A percentile compares a stretch with the other conserved stretches of the same genome.
Evolutionary conservation across 2,888 invertebrate species (phyloP).

Genomic region (Drosophila pegasa): DNA sequence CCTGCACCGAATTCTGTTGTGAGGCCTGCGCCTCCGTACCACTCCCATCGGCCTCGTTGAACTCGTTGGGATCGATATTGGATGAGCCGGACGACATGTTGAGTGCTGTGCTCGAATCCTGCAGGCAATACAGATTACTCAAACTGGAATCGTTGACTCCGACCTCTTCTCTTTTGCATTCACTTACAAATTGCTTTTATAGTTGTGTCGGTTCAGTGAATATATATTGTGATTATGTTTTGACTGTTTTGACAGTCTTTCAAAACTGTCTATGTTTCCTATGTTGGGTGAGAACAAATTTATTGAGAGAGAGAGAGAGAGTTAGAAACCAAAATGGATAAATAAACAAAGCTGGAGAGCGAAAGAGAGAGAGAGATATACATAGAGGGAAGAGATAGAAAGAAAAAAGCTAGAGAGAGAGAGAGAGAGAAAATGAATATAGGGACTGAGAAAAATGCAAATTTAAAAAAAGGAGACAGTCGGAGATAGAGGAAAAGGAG

Average conservation of each 20-base stretch:
- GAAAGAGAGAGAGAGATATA: too few species aligned
- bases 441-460: too few species aligned
- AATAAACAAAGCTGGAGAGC: too few species aligned
- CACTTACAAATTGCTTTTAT: conserved; percentile 8
- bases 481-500: too few species aligned
- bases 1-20: background rate
- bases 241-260: background rate
- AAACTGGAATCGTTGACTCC: background rate
- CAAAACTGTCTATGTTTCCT: background rate
- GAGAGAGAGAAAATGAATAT: too few species aligned
- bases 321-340: background rate
- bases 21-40: accelerated
- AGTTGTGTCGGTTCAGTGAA: conserved; percentile 9
- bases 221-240: conserved; percentile 6
- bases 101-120: conserved; percentile 1
- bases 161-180: background rate
- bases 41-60: background rate
- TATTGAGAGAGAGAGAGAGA: too few species aligned
- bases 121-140: background rate
- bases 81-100: conserved; percentile 41
- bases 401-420: too few species aligned
- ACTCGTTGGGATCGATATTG: conserved; percentile 33
- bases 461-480: too few species aligned
- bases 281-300: background rate
- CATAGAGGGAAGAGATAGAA: too few species aligned